Evolutionary conservation across 2,888 invertebrate genomes (phyloP), one percentile per base, ranked within the genome.

Genomic region (Brenthis ino): DNA sequence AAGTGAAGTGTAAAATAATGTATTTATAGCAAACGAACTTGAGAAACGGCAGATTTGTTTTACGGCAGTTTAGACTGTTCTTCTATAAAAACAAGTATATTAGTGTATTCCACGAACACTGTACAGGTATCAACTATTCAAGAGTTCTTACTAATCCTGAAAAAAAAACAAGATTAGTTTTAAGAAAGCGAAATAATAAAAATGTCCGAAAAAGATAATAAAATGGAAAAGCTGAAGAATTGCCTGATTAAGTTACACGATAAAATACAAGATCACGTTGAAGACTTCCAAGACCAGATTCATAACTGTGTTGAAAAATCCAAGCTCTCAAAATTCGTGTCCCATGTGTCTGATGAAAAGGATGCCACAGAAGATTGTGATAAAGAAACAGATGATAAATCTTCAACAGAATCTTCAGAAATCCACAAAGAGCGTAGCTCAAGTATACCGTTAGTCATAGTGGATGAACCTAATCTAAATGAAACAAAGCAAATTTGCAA

Each of bases 231-330:
- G 13, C 71, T 93, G 0, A 93, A 89, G 74, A 84, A 83, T 61
- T 82, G 84, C 0, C 75, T 93, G 0, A 81, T 85, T 33, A 88
- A 81, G 74, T 79, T 93, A 43, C 93, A 93, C 67, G 92, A 78
- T 16, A 93, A 89, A 69, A 82, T 93, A 0, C 91, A 93, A 58
- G 88, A 90, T 56, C 81, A 83, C 1, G 87, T 93, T 54, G 93
- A 93, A 72, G 89, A 87, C 63, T 79, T 93, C 0, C 92, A 91
- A 75, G 93, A 91, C 56, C 88, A 91, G 69, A 78, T 93, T 1
- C 92, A 92, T 48, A 85, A 74, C n/a, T 86, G 85, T 77, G 82
- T 89, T 37, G 89, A 91, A 57, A 81, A 76, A 33, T 86, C 87
- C 0, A 81, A 85, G 71, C 70, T 89, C 24, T 82, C 86, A 0